These are phyloP conservation scores for Sebastiscus albofasciatus DNA, from an alignment of 2,797 vertebrate species.

Conservation along the genomic window DNA sequence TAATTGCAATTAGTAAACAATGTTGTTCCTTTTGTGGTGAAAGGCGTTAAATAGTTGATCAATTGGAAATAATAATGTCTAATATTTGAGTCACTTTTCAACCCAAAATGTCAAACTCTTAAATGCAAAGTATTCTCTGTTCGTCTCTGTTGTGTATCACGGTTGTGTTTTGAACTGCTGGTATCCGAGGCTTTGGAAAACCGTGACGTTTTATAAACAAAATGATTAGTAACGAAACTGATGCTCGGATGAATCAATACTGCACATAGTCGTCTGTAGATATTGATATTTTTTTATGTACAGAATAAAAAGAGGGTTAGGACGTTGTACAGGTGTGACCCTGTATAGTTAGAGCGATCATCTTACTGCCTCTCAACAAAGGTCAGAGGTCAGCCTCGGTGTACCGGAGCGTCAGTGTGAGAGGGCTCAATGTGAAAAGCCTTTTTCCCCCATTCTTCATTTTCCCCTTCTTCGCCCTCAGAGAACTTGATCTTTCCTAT, in stretches of 20 bases:
- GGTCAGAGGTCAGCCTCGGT: constrained; percentile 55
- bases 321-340: background rate
- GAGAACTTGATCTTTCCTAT: background rate
- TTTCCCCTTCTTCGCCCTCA: background rate
- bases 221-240: no score
- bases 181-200: background rate
- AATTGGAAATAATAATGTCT: background rate
- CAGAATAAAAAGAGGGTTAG: background rate
- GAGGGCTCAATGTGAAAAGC: background rate
- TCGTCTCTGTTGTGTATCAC: background rate
- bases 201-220: background rate
- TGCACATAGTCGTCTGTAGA: background rate
- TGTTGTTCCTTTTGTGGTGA: background rate
- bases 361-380: background rate
- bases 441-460: background rate
- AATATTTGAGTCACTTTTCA: background rate
- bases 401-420: background rate
- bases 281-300: background rate
- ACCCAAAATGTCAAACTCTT: background rate
- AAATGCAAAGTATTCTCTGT: background rate
- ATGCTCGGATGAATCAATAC: rapidly evolving
- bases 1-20: background rate
- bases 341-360: background rate
- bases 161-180: background rate
- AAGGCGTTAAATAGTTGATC: background rate